phyloP scores from a whole-genome alignment of 2,797 vertebrate species.

The Todus mexicanus region DNA sequence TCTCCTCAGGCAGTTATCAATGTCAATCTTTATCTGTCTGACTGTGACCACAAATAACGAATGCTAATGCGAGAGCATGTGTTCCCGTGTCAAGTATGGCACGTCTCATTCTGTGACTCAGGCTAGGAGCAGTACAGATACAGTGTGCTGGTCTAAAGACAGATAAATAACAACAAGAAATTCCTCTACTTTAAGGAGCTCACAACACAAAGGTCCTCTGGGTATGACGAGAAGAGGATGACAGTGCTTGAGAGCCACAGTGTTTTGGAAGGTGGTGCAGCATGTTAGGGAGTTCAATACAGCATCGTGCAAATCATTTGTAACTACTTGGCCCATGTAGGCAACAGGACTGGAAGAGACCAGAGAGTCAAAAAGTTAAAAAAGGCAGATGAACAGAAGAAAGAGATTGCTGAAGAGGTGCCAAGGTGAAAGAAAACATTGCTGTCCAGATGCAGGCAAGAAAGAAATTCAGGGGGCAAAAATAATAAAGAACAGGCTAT shows the following conservation, averaged over 20 bases:
- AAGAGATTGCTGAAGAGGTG: neutral
- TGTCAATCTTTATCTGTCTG: neutral
- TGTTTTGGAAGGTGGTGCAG: neutral
- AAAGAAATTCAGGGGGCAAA: neutral
- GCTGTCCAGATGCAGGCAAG: neutral
- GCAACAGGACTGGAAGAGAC: neutral
- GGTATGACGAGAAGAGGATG: accelerated
- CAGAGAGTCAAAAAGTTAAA: neutral
- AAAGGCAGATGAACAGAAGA: neutral
- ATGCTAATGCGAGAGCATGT: neutral
- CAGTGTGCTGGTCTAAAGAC: accelerated
- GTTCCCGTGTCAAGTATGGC: neutral
- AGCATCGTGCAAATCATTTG: neutral
- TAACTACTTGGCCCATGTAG: accelerated
- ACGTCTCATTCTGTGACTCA: neutral
- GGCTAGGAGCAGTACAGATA: neutral
- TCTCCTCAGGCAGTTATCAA: neutral
- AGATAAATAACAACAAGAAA: neutral
- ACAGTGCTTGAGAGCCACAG: neutral
- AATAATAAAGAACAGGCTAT: neutral
- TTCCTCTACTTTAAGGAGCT: neutral
- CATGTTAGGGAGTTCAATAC: neutral
- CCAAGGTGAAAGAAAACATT: neutral
- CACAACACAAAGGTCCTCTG: neutral
- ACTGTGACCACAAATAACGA: neutral